A percentile compares a stretch with the other conserved stretches of the same genome.
Evolutionary conservation across 2,113 vertebrate genomes (phyloP).

Genomic region (Pelvicachromis taeniatus): DNA sequence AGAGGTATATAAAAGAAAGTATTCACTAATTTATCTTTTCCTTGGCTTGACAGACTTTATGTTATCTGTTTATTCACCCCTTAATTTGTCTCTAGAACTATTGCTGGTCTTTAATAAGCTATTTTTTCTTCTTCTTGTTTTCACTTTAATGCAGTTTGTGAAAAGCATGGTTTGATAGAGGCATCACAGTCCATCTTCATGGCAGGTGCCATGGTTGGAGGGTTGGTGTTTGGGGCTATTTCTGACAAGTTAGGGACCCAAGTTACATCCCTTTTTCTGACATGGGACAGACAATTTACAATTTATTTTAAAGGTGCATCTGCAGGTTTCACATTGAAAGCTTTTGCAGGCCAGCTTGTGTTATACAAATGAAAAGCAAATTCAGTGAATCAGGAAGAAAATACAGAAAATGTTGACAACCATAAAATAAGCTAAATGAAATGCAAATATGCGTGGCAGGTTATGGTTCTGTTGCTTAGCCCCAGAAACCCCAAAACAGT

Average conservation of each 20-base stretch:
- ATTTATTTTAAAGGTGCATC: background rate
- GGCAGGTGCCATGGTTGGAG: slow-evolving; percentile 78
- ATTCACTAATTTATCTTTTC: background rate
- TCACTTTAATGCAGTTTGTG: slow-evolving; percentile 86
- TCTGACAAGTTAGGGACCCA: slow-evolving; percentile 78
- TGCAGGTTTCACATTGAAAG: too few species aligned
- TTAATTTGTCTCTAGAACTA: background rate
- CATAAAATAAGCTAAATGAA: too few species aligned
- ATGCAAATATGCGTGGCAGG: too few species aligned
- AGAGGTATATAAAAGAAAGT: slow-evolving; percentile 49
- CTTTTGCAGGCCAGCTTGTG: too few species aligned
- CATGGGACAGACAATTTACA: background rate
- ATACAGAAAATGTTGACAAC: too few species aligned
- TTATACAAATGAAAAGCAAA: too few species aligned
- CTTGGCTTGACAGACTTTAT: background rate
- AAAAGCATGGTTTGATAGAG: slow-evolving; percentile 66
- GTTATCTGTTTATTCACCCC: background rate
- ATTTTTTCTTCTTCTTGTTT: slow-evolving; percentile 24
- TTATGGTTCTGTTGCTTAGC: too few species aligned
- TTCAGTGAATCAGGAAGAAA: too few species aligned
- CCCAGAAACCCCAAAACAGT: too few species aligned
- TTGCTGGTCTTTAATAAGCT: background rate
- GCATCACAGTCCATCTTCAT: slow-evolving; percentile 83
- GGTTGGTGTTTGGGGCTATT: slow-evolving; percentile 76
- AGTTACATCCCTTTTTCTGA: background rate